Evolutionary conservation across 2,888 invertebrate species (phyloP), one percentile per base, ranked within the genome.

Genomic region (Ligdia adustata): DNA sequence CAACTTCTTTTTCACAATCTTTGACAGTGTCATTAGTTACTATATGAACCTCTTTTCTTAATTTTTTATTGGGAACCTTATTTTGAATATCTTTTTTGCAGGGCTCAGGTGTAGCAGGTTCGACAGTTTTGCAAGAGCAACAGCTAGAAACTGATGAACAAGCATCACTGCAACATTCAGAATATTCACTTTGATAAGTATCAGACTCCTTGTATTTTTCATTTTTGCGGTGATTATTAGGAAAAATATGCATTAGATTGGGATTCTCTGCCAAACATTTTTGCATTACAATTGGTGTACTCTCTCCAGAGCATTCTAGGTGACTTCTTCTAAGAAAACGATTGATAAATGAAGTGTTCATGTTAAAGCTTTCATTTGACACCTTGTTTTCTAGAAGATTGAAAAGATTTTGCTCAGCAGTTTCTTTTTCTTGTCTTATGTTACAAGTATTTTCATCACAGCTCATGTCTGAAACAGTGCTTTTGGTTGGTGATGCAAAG

Each of bases 341-440:
- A 39, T 87, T 79, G 13, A 94, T 91, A 33, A 93, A 92, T 33
- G 93, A 94, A 24, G 93, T 93, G 35, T 93, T 92, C 52, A 94
- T 91, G 69, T 92, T 93, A 60, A 96, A 95, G 68, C 94, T 95
- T 12, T 94, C 94, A 70, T 92, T 90, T 32, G 92, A 89, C 3
- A 94, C 94, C 75, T 94, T 94, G 63, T 93, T 92, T 79, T 97
- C 96, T 20, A 97, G 79, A 3, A 94, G 73, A 68, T 97, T 96
- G 80, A 97, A 97, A 67, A 95, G 92, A 50, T 92, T 92, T 53
- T 96, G 90, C 67, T 95, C 95, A 18, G 93, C 93, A 1, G 79
- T 60, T 76, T 92, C 92, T 65, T 77, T 85, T 14, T 85, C 86
- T 11, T 76, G 72, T 9, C 59, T 66, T 2, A 78, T 53, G 69